Evolutionary conservation across 2,113 vertebrate species (phyloP), one percentile per base, ranked within the genome.

Genomic region (Procavia capensis): DNA sequence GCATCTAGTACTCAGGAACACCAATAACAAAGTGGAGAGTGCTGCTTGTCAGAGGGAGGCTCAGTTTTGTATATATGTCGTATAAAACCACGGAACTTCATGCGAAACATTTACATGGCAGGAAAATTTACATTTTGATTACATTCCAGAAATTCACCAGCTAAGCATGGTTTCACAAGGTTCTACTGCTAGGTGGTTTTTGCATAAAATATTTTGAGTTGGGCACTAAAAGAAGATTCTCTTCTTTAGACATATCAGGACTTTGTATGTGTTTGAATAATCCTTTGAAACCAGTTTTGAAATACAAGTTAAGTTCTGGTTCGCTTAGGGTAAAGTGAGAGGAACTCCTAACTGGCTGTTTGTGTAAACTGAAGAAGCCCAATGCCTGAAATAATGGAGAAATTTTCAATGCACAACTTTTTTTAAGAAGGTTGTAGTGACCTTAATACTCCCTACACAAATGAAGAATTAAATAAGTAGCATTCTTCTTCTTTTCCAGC

Each of bases 251-350:
- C 85, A 41, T 41, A 80, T 0, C 64, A 25, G 24, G 25, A 81
- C 61, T 87, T 85, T 87, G 64, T 59, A 78, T 27, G 13, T 83
- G 45, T 94, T 89, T 91, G 41, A 92, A 84, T 86, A 63, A 43
- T 39, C 9, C 68, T 82, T 79, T 84, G 29, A 59, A 70, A 10
- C 74, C 74, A 92, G 45, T 47, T 95, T 91, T 84, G 50, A 96
- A 93, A 80, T 16, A 5, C 24, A 79, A 70, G 34, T 64, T 64
- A 91, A 70, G 85, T 87, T 95, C 34, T n/a, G 36, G 17, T 91
- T 94, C 90, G 36, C 39, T 7, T 85, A 91, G 43, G 19, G n/a
- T 74, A 91, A 94, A 93, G 61, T 22, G 78, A 85, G 85, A 87
- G 31, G n/a, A 92, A 94, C 85, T 86, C 39, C n/a, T 59, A 45